Evolutionary conservation across 2,113 vertebrate species (phyloP).

Genomic region (Lasiurus cinereus): DNA sequence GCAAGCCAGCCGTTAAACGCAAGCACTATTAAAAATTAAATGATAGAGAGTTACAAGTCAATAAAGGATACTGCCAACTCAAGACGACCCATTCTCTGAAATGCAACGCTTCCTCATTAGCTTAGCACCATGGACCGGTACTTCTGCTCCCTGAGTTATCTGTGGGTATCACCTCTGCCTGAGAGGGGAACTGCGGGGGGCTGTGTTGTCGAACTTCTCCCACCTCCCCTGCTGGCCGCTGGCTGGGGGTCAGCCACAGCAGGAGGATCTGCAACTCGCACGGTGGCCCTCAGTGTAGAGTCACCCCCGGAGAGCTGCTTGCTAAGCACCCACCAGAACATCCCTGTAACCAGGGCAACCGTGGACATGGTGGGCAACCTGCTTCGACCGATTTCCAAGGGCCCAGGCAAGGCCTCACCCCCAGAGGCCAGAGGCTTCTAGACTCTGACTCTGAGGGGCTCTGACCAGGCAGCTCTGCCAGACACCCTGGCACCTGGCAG

Average conservation of each 20-base stretch:
- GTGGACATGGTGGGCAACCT: neutral
- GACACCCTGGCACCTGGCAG: neutral
- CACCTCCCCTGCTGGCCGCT: fast-evolving
- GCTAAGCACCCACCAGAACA: neutral
- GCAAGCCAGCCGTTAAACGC: neutral
- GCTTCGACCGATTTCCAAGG: neutral
- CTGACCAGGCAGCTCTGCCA: neutral
- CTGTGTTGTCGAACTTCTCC: neutral
- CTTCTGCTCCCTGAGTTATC: neutral
- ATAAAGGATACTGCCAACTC: neutral
- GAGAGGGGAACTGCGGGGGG: neutral
- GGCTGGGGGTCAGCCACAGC: neutral
- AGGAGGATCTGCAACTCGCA: neutral
- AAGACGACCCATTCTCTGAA: conserved; percentile 10
- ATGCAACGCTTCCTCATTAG: neutral
- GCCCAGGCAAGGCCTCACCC: neutral
- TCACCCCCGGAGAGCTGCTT: neutral
- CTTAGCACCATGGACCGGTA: neutral
- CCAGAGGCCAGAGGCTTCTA: neutral
- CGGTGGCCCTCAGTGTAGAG: neutral
- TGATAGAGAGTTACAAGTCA: neutral
- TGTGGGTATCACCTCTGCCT: neutral
- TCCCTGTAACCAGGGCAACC: fast-evolving
- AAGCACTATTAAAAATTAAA: conserved; percentile 47
- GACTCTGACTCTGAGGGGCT: neutral